Base-by-base conservation (phyloP, 2,113 vertebrate genomes). In the Mionectes macconnelli region DNA sequence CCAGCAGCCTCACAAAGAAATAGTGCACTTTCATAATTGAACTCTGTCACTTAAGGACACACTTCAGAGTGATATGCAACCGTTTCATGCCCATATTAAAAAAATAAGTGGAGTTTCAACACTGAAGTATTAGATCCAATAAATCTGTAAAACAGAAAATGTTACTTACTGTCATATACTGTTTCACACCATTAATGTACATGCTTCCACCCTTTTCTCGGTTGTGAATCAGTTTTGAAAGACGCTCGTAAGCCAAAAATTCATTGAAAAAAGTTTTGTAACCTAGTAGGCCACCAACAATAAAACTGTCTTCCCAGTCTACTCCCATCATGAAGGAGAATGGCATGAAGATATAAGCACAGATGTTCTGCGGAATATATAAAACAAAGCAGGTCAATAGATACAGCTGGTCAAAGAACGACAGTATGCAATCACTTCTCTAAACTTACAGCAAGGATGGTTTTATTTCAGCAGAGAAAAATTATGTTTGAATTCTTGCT, bases 181-280 rank as follows among this genome's bases (percentile, higher is more conserved):
- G 99, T 83, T 99, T 99, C 45, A 98, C 84, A 19, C 98, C 96
- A 75, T 98, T 73, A 60, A 99, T 80, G 88, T 98, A 99, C 94
- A 95, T 84, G 49, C 33, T 98, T 20, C 98, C 98, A 68, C 97
- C 98, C 11, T 91, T 95, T 95, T 98, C 89, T 84, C 99, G 96
- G 86, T 94, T 97, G 37, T 95, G 91, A 63, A 99, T 99, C 53
- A 98, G 63, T 87, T 96, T 89, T 45, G 98, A 98, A 90, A 99
- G 97, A 14, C 97, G 97, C 74, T 99, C 94, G 69, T 98, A 99
- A 86, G 99, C 98, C 85, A 99, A 97, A 97, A 99, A 99, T 95
- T 99, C 98, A 97, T 98, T 99, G 94, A 99, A 98, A 96, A 99
- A 99, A 30, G 98, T 99, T 97, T 99, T 99, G 63, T 98, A 97